These are phyloP conservation scores for Microcebus ravelobensis DNA, from an alignment of 2,113 vertebrate species.

Conservation along the genomic window DNA sequence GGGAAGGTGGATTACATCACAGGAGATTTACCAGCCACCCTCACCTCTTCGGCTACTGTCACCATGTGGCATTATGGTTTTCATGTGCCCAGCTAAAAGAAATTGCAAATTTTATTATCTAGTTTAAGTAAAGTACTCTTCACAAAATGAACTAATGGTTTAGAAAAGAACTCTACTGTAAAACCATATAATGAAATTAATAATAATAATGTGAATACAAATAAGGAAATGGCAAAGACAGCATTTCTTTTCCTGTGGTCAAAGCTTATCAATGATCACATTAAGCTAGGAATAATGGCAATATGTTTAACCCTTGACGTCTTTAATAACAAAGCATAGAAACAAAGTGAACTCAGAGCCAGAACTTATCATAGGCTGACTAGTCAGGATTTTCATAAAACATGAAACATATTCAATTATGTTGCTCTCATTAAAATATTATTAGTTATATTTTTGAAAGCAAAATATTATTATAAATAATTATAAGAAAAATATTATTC, in stretches of 20 bases:
- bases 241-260: not conserved
- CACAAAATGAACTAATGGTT: not conserved
- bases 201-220: not conserved
- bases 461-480: not conserved
- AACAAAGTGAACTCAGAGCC: not conserved
- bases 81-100: not conserved
- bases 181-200: not conserved
- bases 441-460: not conserved
- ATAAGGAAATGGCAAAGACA: not conserved
- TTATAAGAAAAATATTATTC: not conserved
- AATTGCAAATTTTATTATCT: not conserved
- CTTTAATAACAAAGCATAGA: not conserved
- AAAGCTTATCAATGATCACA: not conserved
- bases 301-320: not conserved
- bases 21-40: rapidly evolving
- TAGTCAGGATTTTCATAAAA: not conserved
- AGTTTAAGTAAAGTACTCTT: not conserved
- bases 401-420: not conserved
- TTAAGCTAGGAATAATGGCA: not conserved
- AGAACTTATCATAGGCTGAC: not conserved
- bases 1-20: not conserved
- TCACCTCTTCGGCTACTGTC: not conserved
- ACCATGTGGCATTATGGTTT: not conserved
- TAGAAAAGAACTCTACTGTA: not conserved
- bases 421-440: slow-evolving; percentile 4